Evolutionary conservation across 2,888 invertebrate species (phyloP).

Genomic region (Panopea generosa): DNA sequence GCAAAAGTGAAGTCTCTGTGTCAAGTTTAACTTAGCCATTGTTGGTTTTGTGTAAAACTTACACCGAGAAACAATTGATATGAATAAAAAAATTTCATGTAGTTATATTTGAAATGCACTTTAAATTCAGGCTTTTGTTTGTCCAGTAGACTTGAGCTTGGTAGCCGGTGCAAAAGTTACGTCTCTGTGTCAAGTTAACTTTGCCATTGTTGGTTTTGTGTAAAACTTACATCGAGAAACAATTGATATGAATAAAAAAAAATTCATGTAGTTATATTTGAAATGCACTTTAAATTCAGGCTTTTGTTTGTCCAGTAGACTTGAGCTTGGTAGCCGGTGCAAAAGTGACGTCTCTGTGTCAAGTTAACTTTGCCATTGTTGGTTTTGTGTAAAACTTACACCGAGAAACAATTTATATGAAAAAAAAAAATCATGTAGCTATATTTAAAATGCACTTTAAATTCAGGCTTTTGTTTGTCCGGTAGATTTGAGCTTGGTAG

Average conservation of each 20-base stretch:
- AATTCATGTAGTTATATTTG: background rate
- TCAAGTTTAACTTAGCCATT: too few relatives aligned
- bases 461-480: constrained; percentile 26
- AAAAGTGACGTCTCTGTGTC: constrained; percentile 7
- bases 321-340: constrained; percentile 16
- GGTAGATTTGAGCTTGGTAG: constrained; percentile 28
- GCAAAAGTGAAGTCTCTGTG: constrained; percentile 5
- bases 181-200: background rate
- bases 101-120: background rate
- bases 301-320: constrained; percentile 14
- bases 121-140: constrained; percentile 24
- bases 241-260: too few relatives aligned
- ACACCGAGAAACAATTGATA: too few relatives aligned
- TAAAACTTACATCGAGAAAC: too few relatives aligned
- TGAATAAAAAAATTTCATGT: too few relatives aligned
- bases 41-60: too few relatives aligned
- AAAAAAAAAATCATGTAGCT: too few relatives aligned
- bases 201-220: background rate
- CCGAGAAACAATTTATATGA: too few relatives aligned
- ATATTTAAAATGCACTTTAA: background rate
- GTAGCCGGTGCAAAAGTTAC: constrained; percentile 18
- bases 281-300: constrained; percentile 15
- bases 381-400: too few relatives aligned
- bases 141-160: constrained; percentile 9
- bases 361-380: background rate